These are phyloP conservation scores for Archilochus colubris DNA, from an alignment of 2,113 vertebrate species.

Conservation along the genomic window DNA sequence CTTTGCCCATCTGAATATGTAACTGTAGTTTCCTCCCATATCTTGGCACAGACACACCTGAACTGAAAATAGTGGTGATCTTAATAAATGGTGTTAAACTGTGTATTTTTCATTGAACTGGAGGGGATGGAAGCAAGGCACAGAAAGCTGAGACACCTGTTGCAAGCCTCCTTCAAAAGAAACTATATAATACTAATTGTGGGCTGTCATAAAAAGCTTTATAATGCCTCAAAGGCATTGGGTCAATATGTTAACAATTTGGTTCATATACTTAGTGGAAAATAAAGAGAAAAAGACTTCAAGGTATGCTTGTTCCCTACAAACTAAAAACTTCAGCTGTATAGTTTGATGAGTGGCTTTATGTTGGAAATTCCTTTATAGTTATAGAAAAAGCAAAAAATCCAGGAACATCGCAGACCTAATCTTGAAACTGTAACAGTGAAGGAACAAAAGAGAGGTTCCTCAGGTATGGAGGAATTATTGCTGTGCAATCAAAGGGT, in stretches of 20 bases:
- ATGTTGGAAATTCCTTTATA: constrained; percentile 22
- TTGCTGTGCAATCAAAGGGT: not conserved
- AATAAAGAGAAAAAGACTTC: constrained; percentile 38
- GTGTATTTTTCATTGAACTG: constrained; percentile 20
- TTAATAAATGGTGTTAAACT: not conserved
- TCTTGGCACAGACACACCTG: not conserved
- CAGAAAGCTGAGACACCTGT: constrained; percentile 49
- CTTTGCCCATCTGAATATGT: not conserved
- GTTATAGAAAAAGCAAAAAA: not conserved
- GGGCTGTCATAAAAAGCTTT: constrained; percentile 10
- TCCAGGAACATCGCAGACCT: not conserved
- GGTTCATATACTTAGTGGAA: not conserved
- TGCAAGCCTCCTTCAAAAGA: constrained; percentile 49
- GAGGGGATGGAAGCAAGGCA: constrained; percentile 28
- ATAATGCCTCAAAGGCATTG: constrained; percentile 8
- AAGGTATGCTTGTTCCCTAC: not conserved
- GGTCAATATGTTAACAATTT: constrained; percentile 59
- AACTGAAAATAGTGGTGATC: not conserved
- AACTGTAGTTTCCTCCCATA: not conserved
- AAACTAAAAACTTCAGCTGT: constrained; percentile 4
- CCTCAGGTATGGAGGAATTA: not conserved
- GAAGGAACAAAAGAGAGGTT: not conserved
- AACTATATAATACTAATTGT: constrained; percentile 50
- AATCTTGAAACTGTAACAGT: not conserved
- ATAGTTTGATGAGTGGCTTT: not conserved